phyloP scores from a whole-genome alignment of 1,140 invertebrate genomes.

The Mamestra configurata region DNA sequence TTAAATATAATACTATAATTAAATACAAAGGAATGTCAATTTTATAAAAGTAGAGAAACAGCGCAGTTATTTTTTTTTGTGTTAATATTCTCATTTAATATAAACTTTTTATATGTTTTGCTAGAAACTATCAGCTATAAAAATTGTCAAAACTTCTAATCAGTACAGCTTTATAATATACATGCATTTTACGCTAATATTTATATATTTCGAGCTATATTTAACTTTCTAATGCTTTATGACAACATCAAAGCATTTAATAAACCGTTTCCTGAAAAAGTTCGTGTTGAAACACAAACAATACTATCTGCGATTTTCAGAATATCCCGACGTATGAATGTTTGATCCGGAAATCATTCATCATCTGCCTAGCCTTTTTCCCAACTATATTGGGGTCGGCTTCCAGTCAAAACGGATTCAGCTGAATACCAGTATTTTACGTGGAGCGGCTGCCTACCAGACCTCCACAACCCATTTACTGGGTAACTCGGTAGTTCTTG shows the following conservation, averaged over 20 bases:
- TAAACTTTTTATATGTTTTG: neutral
- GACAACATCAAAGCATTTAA: neutral
- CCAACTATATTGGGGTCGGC: too few species aligned
- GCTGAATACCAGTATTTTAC: too few species aligned
- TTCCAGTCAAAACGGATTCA: too few species aligned
- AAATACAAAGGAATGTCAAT: conserved; percentile 43
- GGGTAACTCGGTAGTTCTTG: too few species aligned
- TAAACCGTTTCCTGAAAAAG: neutral
- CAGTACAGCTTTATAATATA: conserved; percentile 6
- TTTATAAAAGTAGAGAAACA: conserved; percentile 37
- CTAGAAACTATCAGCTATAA: conserved; percentile 35
- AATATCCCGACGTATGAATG: too few species aligned
- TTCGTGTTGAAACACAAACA: neutral
- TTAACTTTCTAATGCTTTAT: neutral
- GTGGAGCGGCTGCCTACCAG: too few species aligned
- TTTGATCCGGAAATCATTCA: too few species aligned
- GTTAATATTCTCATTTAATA: conserved; percentile 2
- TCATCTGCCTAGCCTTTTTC: too few species aligned
- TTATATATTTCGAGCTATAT: neutral
- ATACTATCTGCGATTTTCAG: too few species aligned
- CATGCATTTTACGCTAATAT: neutral
- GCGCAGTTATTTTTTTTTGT: neutral
- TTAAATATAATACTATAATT: conserved; percentile 25
- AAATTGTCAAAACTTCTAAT: neutral
- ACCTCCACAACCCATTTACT: too few species aligned